Base-by-base conservation (phyloP, 2,888 invertebrate genomes). In the Calephelis perditalis region DNA sequence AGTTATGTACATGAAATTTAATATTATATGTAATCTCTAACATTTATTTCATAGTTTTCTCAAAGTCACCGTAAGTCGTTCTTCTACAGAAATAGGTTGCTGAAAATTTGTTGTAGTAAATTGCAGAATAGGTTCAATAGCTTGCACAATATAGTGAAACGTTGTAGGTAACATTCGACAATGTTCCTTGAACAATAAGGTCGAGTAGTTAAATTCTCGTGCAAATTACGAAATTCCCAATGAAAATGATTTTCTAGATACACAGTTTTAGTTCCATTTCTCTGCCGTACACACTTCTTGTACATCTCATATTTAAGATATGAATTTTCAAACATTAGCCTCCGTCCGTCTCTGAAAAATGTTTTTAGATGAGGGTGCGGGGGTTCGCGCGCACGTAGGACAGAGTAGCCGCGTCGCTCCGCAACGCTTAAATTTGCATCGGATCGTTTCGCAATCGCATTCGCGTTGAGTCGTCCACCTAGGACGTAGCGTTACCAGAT, bases 191-290 rank as follows among this genome's bases (percentile, higher is more conserved):
- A 64, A 66, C 35, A 66, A 63, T 61, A 62, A 26, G 63, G 65
- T 65, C 63, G 62, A 64, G 60, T 45, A n/a, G 64, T 62, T 66
- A 66, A 66, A 9, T 64, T 60, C 59, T 66, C 11, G 15, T 61
- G 63, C 63, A 66, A 66, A 66, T 66, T 63, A 15, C 62, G 66
- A 65, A 65, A 66, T 65, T 65, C 63, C 60, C 64, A 61, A 62
- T 64, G 43, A 64, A 35, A 62, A 63, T 66, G 63, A 61, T 61
- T 63, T 65, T 67, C 63, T 65, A 65, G 62, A 59, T 64, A 64
- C 43, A 64, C 58, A 62, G 49, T 62, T 61, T 60, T 57, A 62
- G 60, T 60, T 44, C 44, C 56, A 63, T 54, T 60, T 63, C 60
- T 63, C 54, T 37, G 57, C 43, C 49, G 52, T 60, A 62, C 57